A percentile compares a stretch with the other conserved stretches of the same genome.
Evolutionary conservation across 2,797 vertebrate species (phyloP).

Genomic region (Argya squamiceps): DNA sequence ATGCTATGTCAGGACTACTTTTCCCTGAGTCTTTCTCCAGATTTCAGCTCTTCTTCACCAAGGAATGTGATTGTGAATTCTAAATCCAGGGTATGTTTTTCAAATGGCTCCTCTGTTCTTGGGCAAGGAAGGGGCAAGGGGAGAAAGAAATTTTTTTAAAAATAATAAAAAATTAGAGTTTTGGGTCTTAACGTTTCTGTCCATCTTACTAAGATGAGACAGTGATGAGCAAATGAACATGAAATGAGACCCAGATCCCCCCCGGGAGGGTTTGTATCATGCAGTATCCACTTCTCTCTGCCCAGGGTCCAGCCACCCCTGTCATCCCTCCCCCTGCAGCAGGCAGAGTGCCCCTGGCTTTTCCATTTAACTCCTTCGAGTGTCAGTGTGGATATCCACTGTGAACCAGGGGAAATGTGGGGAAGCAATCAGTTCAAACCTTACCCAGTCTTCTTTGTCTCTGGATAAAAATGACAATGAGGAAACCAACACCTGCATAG

Average conservation of each 20-base stretch:
- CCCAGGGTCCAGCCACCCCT: background rate
- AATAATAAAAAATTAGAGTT: background rate
- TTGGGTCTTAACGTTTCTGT: background rate
- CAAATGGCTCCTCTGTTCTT: background rate
- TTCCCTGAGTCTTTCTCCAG: background rate
- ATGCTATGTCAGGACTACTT: background rate
- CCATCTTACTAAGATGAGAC: background rate
- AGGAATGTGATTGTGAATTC: background rate
- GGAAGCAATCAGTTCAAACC: background rate
- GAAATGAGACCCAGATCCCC: background rate
- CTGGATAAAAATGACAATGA: background rate
- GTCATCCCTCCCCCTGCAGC: background rate
- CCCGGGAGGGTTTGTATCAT: background rate
- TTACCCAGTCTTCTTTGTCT: background rate
- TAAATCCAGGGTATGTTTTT: background rate
- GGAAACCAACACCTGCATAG: background rate
- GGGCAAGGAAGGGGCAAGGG: background rate
- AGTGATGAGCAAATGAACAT: background rate
- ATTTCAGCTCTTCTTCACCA: background rate
- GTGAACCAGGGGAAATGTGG: background rate
- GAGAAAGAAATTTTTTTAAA: rapidly evolving
- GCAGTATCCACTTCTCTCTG: background rate
- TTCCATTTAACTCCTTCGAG: background rate
- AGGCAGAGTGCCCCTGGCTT: background rate
- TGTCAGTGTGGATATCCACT: background rate